A percentile compares a stretch with the other conserved stretches of the same genome.
Conservation (phyloP, 2,888 invertebrate species). For the Leucozona laternaria region DNA sequence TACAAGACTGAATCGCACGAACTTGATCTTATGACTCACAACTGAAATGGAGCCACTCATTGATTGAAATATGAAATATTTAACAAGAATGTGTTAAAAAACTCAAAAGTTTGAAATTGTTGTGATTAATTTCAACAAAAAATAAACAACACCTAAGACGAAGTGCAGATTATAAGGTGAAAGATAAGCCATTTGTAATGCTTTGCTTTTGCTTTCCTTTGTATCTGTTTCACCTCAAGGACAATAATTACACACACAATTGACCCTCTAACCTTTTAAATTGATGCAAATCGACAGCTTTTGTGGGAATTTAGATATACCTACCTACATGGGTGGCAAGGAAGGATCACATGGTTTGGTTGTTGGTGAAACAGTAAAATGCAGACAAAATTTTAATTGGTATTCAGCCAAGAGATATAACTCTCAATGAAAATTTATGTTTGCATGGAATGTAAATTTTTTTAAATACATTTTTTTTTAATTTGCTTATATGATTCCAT, state of each 20-base stretch:
- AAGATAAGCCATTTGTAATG: not conserved
- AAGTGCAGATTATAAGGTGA: not conserved
- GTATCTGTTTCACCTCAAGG: not conserved
- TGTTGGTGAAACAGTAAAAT: not conserved
- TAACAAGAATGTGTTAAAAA: too few relatives aligned
- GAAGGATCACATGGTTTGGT: not conserved
- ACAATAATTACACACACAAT: not conserved
- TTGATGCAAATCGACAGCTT: not conserved
- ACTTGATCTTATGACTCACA: too few relatives aligned
- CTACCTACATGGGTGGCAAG: not conserved
- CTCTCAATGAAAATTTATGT: not conserved
- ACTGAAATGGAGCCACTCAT: too few relatives aligned
- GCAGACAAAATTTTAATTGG: not conserved
- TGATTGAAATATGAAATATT: too few relatives aligned
- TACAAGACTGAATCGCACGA: too few relatives aligned
- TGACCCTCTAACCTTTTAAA: not conserved
- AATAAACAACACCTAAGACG: too few relatives aligned
- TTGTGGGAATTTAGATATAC: not conserved
- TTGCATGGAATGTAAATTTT: too few relatives aligned
- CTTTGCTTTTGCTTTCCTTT: not conserved
- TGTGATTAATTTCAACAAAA: too few relatives aligned
- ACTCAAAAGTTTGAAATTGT: too few relatives aligned
- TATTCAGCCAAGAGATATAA: not conserved
- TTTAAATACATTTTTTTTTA: not conserved
- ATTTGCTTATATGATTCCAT: not conserved